Evolutionary conservation across 2,888 invertebrate genomes (phyloP), one percentile per base, ranked within the genome.

Genomic region (Dilophus febrilis): DNA sequence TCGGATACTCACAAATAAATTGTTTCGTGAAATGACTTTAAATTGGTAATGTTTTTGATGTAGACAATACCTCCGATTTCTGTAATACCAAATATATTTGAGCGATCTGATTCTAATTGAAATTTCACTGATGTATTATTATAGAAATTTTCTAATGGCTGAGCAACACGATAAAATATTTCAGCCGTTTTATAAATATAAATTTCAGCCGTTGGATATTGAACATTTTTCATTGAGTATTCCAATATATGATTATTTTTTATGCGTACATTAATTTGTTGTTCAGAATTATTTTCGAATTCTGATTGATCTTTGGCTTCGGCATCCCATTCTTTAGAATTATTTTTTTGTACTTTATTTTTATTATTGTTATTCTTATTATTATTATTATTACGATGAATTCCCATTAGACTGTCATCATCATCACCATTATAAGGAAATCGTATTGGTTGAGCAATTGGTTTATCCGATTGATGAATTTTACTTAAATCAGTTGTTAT

Each of bases 11-110:
- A 54, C 55, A 59, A 58, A 42, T 62, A 61, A 3, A 70, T 54
- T 31, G 54, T 58, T 45, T 67, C 56, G 1, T 60, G 48, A 0
- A 67, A 58, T 8, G 50, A 55, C 42, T 57, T 53, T 38, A 74
- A 51, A 2, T 61, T 56, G 3, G 57, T 50, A 7, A 60, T 53
- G 51, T 72, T 63, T 12, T 59, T 55, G 0, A 75, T 69, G 51
- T 65, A 74, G 18, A 75, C 50, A 45, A 75, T 74, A 6, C 75
- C 75, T 29, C 64, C 68, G 1, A 45, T 50, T 11, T 52, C 48
- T 1, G 74, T 75, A 8, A 75, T 58, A 31, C 61, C 64, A 50
- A 73, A 72, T 8, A 67, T 66, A 12, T 51, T 53, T 36, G 57
- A 57, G 3, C 57, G 56, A 49, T 61, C 61, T 32, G 59, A 56